Percentiles rank a stretch among this genome's conserved stretches.
Evolutionary conservation across 2,113 vertebrate species (phyloP).

Genomic region (Sterrhoptilus dennistouni): DNA sequence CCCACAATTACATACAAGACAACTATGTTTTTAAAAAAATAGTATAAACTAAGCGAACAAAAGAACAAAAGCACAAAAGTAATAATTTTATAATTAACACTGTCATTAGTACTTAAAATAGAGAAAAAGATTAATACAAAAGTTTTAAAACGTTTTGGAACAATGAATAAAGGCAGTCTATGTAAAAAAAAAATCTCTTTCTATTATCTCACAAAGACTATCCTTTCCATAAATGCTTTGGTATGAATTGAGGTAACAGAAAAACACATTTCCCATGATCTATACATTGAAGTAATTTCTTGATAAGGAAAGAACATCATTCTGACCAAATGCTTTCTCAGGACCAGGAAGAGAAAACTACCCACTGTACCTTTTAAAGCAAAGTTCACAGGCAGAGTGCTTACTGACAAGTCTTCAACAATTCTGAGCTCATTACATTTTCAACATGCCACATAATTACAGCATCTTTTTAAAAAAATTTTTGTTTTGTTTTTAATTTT

Average conservation of each 20-base stretch:
- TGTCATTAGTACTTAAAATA: neutral
- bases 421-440: neutral
- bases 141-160: neutral
- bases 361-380: rapidly evolving
- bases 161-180: neutral
- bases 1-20: neutral
- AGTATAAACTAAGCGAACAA: neutral
- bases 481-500: neutral
- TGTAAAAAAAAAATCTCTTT: neutral
- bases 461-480: neutral
- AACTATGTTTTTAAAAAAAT: neutral
- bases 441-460: neutral
- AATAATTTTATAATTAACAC: neutral
- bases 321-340: neutral
- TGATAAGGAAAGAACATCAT: neutral
- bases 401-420: neutral
- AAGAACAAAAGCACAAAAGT: neutral
- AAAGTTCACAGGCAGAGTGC: neutral
- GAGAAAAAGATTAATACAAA: neutral
- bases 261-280: neutral
- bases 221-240: neutral
- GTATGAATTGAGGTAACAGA: neutral
- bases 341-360: neutral
- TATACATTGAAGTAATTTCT: neutral
- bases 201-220: neutral